Conservation (phyloP, 2,888 invertebrate species). For the Myopa tessellatipennis region DNA sequence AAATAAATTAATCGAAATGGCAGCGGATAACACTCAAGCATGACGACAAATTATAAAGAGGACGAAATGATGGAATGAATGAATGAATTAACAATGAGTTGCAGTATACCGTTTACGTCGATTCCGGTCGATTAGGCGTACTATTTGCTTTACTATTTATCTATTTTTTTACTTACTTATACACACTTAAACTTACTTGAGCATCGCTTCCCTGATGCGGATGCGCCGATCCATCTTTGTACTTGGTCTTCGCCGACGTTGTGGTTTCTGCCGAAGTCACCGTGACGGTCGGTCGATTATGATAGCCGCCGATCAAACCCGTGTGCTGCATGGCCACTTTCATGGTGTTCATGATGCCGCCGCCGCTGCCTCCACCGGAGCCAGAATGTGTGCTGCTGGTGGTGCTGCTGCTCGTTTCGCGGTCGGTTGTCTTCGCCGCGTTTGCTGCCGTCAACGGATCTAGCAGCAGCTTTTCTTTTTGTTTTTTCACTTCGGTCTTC, state of each 20-base stretch:
- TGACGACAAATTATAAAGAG: not conserved
- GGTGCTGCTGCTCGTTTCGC: conserved; percentile 58
- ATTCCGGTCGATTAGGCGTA: too few species aligned
- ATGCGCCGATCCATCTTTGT: conserved; percentile 79
- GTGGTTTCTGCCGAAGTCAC: conserved; percentile 55
- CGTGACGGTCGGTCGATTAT: conserved; percentile 59
- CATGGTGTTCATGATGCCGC: conserved; percentile 83
- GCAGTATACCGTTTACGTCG: not conserved
- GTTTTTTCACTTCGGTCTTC: conserved; percentile 77
- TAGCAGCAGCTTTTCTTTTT: conserved; percentile 60
- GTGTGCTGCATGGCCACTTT: conserved; percentile 80
- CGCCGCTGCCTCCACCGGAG: conserved; percentile 53
- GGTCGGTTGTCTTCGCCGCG: conserved; percentile 49
- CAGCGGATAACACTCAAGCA: not conserved
- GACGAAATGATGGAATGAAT: not conserved
- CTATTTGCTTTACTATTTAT: not conserved
- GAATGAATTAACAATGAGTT: too few species aligned
- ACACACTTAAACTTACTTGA: conserved; percentile 54
- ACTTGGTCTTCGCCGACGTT: conserved; percentile 66
- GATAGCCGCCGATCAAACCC: conserved; percentile 59
- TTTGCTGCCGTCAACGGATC: conserved; percentile 58
- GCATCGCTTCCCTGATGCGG: conserved; percentile 74
- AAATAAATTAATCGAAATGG: conserved; percentile 13
- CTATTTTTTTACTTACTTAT: not conserved
- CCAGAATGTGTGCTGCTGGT: conserved; percentile 62